A percentile compares a stretch with the other conserved stretches of the same genome.
Evolutionary conservation across 2,113 vertebrate species (phyloP).

Genomic region (Gymnogyps californianus): DNA sequence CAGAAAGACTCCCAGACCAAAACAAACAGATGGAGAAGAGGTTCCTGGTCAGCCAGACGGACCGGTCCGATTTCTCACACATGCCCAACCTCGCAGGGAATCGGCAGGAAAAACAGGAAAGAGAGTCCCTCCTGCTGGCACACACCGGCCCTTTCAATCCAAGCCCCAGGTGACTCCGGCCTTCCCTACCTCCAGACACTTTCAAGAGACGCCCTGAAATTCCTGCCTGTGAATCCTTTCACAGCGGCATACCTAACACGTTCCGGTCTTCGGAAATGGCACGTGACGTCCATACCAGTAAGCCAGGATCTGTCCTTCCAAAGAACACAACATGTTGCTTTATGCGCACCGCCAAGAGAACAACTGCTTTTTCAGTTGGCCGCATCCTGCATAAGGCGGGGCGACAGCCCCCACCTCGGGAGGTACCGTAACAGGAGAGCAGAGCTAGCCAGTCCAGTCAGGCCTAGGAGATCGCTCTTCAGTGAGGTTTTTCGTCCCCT

Average conservation of each 20-base stretch:
- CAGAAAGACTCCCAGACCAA: neutral
- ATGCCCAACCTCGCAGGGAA: fast-evolving
- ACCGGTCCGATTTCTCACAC: fast-evolving
- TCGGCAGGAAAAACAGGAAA: neutral
- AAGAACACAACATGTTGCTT: neutral
- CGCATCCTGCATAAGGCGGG: fast-evolving
- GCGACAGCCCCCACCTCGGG: neutral
- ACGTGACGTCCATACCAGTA: fast-evolving
- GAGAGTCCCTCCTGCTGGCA: neutral
- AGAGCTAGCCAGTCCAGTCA: neutral
- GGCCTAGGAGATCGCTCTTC: neutral
- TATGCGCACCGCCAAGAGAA: fast-evolving
- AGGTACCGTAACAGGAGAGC: neutral
- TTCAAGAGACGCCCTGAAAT: neutral
- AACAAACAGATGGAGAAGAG: neutral
- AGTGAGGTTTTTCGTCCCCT: neutral
- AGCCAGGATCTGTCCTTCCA: neutral
- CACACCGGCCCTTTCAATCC: neutral
- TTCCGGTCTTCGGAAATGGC: neutral
- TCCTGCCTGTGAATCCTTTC: fast-evolving
- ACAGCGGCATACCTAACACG: fast-evolving
- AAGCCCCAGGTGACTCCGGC: neutral
- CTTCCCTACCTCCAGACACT: neutral
- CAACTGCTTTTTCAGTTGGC: neutral
- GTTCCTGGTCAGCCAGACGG: neutral